Conservation (phyloP, 2,797 vertebrate genomes). For the Sciaenops ocellatus region DNA sequence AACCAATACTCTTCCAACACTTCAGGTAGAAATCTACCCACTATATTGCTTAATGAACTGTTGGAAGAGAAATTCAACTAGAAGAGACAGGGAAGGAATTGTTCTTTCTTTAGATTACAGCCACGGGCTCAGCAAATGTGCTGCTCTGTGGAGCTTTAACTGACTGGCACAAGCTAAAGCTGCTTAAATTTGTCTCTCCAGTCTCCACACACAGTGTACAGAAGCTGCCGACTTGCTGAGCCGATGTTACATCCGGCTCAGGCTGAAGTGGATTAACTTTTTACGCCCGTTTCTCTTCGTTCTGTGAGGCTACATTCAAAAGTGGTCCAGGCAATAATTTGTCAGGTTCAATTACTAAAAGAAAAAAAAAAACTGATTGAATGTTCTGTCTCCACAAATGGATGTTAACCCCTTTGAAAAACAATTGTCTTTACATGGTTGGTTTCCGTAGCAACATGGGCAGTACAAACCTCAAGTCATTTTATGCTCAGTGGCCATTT, state of each 20-base stretch:
- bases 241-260: conserved; percentile 20
- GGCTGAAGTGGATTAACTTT: conserved; percentile 46
- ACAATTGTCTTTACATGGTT: conserved; percentile 4
- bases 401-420: conserved; percentile 8
- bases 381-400: background rate
- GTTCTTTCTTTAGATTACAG: conserved; percentile 31
- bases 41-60: conserved; percentile 22
- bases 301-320: conserved; percentile 12
- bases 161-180: conserved; percentile 49
- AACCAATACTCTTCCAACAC: background rate
- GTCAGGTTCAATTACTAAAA: background rate
- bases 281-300: background rate
- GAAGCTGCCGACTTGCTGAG: conserved; percentile 36
- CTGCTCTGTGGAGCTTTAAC: conserved; percentile 21
- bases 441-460: conserved; percentile 58
- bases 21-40: background rate
- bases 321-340: background rate
- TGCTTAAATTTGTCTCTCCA: conserved; percentile 57
- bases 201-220: conserved; percentile 4
- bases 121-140: conserved; percentile 14
- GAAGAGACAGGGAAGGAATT: conserved; percentile 3
- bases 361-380: background rate
- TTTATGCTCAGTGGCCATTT: conserved; percentile 22
- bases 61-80: conserved; percentile 2
- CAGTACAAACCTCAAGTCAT: conserved; percentile 24